Conservation (phyloP, 2,113 vertebrate species). For the Euleptes europaea region DNA sequence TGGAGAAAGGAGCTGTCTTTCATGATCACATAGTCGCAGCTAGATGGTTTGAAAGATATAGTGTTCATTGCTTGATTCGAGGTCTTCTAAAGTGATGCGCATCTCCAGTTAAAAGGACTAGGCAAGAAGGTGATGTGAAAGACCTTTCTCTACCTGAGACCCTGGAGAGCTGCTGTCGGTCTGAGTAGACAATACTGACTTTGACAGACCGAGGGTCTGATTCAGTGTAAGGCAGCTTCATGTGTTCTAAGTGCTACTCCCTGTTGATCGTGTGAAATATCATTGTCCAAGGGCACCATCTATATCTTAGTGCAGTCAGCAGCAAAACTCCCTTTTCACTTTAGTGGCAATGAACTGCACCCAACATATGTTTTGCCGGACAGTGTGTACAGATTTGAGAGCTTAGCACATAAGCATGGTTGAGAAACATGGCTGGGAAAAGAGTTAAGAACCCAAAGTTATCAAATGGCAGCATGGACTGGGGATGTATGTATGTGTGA, state of each 20-base stretch:
- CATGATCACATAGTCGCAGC: no score
- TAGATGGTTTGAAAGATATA: no score
- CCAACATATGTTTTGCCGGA: not conserved
- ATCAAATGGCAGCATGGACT: not conserved
- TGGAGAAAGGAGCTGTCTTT: no score
- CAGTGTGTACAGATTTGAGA: not conserved
- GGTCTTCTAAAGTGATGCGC: no score
- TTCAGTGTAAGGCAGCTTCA: no score
- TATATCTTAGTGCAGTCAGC: not conserved
- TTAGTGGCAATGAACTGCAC: not conserved
- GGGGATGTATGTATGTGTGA: not conserved
- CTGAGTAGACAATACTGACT: no score
- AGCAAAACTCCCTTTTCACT: not conserved
- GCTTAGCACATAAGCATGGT: not conserved
- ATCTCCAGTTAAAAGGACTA: no score
- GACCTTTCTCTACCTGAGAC: no score
- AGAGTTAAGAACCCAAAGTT: not conserved
- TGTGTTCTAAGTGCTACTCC: accelerated
- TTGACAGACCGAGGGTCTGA: no score
- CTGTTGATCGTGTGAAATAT: not conserved
- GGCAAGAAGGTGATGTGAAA: no score
- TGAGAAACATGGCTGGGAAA: not conserved
- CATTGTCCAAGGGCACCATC: not conserved
- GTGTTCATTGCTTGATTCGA: no score
- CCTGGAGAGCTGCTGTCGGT: no score